Evolutionary conservation across 2,113 vertebrate genomes (phyloP).

Genomic region (Bubalus kerabau): DNA sequence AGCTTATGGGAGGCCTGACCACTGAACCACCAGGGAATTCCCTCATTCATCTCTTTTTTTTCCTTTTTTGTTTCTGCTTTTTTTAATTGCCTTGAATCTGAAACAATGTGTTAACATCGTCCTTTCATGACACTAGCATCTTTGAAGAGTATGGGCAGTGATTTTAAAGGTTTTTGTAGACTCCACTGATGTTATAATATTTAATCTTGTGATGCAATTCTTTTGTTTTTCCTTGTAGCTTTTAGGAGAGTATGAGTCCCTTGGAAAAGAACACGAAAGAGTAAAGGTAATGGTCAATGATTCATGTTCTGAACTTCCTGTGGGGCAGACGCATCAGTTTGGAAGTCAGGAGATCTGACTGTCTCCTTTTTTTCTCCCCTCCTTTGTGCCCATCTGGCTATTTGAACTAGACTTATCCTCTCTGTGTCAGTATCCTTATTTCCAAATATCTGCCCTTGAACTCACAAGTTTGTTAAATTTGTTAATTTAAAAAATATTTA

Average conservation of each 20-base stretch:
- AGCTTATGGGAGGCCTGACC: not conserved
- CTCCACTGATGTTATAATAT: not conserved
- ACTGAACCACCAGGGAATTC: not conserved
- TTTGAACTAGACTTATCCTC: not conserved
- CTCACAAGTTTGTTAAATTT: not conserved
- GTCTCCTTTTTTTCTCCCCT: not conserved
- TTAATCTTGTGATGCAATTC: not conserved
- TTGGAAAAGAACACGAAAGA: slow-evolving; percentile 89
- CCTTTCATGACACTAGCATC: not conserved
- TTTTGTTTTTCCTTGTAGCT: slow-evolving; percentile 82
- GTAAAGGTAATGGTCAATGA: slow-evolving; percentile 85
- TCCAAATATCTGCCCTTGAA: not conserved
- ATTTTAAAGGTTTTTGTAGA: not conserved
- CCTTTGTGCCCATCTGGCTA: fast-evolving
- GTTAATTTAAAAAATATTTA: not conserved
- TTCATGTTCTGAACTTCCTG: not conserved
- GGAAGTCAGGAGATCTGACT: not conserved
- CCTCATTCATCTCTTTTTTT: not conserved
- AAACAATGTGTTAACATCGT: not conserved
- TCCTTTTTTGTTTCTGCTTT: not conserved
- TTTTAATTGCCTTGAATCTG: not conserved
- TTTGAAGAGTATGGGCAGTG: not conserved
- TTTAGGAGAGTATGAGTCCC: slow-evolving; percentile 89
- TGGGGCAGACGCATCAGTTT: not conserved
- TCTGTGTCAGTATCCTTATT: not conserved